phyloP scores from a whole-genome alignment of 1,140 invertebrate genomes.

The Orussus abietinus region DNA sequence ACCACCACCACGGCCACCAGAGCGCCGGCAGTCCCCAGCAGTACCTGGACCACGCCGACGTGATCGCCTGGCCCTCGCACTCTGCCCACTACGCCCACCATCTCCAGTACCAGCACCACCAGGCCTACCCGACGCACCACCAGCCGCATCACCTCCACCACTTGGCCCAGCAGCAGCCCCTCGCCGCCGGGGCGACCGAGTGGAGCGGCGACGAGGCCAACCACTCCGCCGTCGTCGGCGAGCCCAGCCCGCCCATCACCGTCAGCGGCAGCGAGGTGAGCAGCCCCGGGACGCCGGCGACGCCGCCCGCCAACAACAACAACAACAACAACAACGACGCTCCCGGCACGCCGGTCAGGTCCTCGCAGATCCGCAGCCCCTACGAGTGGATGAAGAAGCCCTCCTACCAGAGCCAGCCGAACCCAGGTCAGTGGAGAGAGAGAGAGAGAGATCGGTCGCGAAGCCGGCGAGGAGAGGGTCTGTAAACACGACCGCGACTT shows the following conservation, averaged over 20 bases:
- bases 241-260: slow-evolving; percentile 61
- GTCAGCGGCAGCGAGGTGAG: slow-evolving; percentile 65
- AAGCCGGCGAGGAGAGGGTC: too few relatives aligned
- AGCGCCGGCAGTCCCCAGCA: slow-evolving; percentile 22
- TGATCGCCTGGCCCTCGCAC: slow-evolving; percentile 21
- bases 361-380: slow-evolving; percentile 68
- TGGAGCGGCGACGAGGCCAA: slow-evolving; percentile 39
- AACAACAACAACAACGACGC: slow-evolving; percentile 32
- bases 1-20: slow-evolving; percentile 24
- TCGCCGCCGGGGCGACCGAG: slow-evolving; percentile 21
- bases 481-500: too few relatives aligned
- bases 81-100: slow-evolving; percentile 39
- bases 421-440: slow-evolving; percentile 76
- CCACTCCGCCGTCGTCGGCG: slow-evolving; percentile 25
- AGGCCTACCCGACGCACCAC: slow-evolving; percentile 22
- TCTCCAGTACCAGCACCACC: slow-evolving; percentile 34
- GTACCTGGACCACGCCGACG: slow-evolving; percentile 27
- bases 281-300: slow-evolving; percentile 55
- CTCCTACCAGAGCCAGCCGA: slow-evolving; percentile 75
- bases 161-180: slow-evolving; percentile 15
- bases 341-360: slow-evolving; percentile 46
- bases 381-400: slow-evolving; percentile 90
- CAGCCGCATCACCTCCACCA: slow-evolving; percentile 21
- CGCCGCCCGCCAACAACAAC: slow-evolving; percentile 29
- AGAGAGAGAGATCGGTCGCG: too few relatives aligned